Conservation (phyloP, 2,888 invertebrate genomes). For the Synanthedon formicaeformis region DNA sequence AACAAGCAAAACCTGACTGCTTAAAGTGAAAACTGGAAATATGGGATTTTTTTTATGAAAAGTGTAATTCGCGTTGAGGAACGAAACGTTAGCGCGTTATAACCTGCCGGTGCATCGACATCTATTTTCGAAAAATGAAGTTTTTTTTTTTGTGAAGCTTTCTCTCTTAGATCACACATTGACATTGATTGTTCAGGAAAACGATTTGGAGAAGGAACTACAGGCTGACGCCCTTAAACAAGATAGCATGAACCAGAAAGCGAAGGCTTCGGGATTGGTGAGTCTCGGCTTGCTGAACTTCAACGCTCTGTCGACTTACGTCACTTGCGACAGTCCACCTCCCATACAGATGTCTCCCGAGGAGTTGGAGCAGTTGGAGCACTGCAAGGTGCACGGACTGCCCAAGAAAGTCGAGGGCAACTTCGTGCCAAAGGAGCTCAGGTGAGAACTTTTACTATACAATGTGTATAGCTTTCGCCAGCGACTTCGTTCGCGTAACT, state of each 20-base stretch:
- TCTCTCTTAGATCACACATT: not conserved
- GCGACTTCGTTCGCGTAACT: not conserved
- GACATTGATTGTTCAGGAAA: conserved; percentile 32
- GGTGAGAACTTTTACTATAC: conserved; percentile 24
- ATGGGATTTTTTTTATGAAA: no score
- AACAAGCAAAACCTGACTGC: no score
- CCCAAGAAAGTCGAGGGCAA: conserved; percentile 77
- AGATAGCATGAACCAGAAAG: conserved; percentile 35
- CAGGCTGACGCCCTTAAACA: conserved; percentile 49
- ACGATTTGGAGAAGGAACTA: conserved; percentile 55
- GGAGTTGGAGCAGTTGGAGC: conserved; percentile 79
- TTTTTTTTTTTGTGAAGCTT: not conserved
- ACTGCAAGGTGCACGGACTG: conserved; percentile 77
- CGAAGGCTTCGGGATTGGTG: conserved; percentile 43
- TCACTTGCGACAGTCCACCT: conserved; percentile 84
- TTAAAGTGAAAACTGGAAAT: no score
- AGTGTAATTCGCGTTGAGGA: no score
- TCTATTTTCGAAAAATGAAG: no score
- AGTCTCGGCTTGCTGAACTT: conserved; percentile 55
- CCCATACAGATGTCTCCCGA: conserved; percentile 84
- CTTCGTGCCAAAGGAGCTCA: conserved; percentile 76
- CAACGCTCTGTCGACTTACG: conserved; percentile 72
- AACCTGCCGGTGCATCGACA: no score
- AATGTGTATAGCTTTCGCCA: no score
- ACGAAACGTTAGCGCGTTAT: no score